Conservation (phyloP, 2,113 vertebrate genomes). For the Cephalopholis sonnerati region DNA sequence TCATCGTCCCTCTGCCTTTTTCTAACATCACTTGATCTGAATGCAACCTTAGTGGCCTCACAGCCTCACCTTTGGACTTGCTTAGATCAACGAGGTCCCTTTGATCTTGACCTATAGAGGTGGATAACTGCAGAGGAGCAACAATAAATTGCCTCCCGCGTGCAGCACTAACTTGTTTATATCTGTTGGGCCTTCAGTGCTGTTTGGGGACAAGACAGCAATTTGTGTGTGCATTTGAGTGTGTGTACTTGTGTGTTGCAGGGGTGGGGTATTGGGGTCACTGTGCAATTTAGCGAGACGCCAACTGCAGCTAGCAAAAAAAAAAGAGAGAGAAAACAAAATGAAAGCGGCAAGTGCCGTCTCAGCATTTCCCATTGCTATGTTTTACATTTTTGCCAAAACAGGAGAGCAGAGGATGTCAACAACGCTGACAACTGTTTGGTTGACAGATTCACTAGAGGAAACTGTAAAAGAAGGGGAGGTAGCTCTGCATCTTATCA, state of each 20-base stretch:
- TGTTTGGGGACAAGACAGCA: conserved; percentile 61
- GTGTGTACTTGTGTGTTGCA: conserved; percentile 36
- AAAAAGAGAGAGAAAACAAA: conserved; percentile 44
- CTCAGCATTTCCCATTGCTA: conserved; percentile 58
- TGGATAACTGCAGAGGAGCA: conserved; percentile 54
- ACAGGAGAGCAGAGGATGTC: conserved; percentile 60
- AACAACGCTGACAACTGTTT: conserved; percentile 69
- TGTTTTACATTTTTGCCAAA: conserved; percentile 67
- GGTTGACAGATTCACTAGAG: conserved; percentile 57
- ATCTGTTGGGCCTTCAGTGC: conserved; percentile 48
- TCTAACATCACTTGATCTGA: conserved; percentile 54
- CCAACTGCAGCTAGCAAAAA: conserved; percentile 45
- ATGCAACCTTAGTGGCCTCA: conserved; percentile 19
- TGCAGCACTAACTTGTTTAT: conserved; percentile 60
- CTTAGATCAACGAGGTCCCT: conserved; percentile 48
- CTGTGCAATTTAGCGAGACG: conserved; percentile 67
- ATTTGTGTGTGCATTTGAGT: conserved; percentile 21
- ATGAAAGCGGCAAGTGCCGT: conserved; percentile 41
- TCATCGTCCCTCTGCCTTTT: conserved; percentile 24
- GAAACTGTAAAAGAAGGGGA: conserved; percentile 34
- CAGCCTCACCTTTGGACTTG: conserved; percentile 54
- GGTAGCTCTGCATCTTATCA: conserved; percentile 41
- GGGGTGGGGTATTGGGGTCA: conserved; percentile 67
- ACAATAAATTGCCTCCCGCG: conserved; percentile 64
- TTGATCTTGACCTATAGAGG: conserved; percentile 60